Base-by-base conservation (phyloP, 35 echinoderm and acorn worm species). In the Chiridota heheva region DNA sequence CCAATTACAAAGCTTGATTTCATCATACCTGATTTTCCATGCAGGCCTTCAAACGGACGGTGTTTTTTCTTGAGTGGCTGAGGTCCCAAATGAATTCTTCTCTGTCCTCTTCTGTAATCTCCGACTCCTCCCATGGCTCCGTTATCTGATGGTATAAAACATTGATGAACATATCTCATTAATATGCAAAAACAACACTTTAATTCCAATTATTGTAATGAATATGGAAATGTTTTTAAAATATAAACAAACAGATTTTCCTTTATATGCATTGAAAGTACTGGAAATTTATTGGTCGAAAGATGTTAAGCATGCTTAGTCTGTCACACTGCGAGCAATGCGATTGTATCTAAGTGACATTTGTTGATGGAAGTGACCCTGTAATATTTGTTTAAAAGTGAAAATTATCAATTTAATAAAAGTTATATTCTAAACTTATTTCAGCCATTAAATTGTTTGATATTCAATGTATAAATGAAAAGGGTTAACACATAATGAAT, bases 31-130 rank as follows among this genome's bases (percentile, higher is more conserved):
- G 29, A 20, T 73, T 44, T 28, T 74, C 47, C 55, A 74, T 86
- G 12, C 69, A 64, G 16, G 40, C 22, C 16, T 73, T 60, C 12
- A 76, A 30, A 34, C 44, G 29, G 13, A 86, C 2, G 2, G 76
- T 39, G n/a, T 72, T 86, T 44, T 58, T 56, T 8, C 66, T 44
- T 43, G 69, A 74, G 41, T 42, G 69, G 27, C 70, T 47, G 26
- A 31, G 26, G 17, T 75, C 82, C 82, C 82, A 86, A 6, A 56
- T 73, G 57, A 75, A 86, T 12, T 86, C 69, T 46, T 86, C 82
- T 70, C 61, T 74, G 63, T 86, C 82, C 24, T 76, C 82, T 42
- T 73, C 69, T 61, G 69, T 63, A 5, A 28, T 42, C 2, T 86
- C 82, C 41, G 53, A 44, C 30, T 74, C 70, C 36, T 86, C 82